Conservation (phyloP, 2,888 invertebrate genomes). For the Antheraea yamamai region DNA sequence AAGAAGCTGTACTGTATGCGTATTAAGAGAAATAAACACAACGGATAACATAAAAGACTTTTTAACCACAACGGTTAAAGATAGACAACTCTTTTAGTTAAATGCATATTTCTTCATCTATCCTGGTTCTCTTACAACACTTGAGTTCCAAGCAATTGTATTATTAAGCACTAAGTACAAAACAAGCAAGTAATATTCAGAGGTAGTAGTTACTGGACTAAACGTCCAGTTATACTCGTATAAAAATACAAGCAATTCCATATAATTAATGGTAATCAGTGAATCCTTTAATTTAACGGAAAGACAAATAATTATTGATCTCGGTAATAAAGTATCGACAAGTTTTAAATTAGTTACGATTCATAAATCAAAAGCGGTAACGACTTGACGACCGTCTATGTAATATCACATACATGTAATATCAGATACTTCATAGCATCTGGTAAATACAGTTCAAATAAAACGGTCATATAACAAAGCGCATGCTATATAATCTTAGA, state of each 20-base stretch:
- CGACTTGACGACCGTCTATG: neutral
- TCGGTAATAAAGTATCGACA: neutral
- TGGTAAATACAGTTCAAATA: constrained; percentile 5
- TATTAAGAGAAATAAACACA: neutral
- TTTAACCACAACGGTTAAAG: no score
- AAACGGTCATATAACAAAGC: neutral
- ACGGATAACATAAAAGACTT: no score
- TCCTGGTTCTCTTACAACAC: neutral
- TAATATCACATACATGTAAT: constrained; percentile 1
- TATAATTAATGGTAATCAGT: neutral
- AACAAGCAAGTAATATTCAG: no score
- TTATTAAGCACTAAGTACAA: no score
- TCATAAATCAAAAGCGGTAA: neutral
- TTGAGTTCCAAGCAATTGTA: neutral
- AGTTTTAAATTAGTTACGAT: neutral
- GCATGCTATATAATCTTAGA: neutral
- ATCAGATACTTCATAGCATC: constrained; percentile 1
- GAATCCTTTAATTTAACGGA: neutral
- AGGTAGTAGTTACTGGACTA: no score
- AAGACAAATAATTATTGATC: neutral
- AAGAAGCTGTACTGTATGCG: no score
- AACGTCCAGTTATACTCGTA: no score
- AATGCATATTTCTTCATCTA: neutral
- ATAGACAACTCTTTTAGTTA: neutral
- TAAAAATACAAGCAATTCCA: no score